These are phyloP conservation scores for Euwallacea similis DNA, from an alignment of 1,140 invertebrate species.

Conservation along the genomic window DNA sequence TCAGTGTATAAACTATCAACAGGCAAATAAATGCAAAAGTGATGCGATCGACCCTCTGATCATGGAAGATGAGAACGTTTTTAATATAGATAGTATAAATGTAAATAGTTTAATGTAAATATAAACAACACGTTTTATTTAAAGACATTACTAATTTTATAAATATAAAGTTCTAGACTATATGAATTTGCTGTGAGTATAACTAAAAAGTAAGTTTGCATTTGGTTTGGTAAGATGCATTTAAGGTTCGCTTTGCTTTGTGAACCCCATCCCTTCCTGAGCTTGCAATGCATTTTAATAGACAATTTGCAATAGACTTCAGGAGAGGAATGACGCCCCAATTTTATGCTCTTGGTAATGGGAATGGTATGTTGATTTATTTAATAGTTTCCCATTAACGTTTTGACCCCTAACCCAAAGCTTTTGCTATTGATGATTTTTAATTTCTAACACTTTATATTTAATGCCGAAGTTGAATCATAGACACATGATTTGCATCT, in stretches of 20 bases:
- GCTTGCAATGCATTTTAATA: neutral
- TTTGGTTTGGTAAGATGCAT: too few species aligned
- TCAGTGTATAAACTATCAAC: too few species aligned
- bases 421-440: constrained; percentile 3
- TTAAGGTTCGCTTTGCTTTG: neutral
- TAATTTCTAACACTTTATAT: neutral
- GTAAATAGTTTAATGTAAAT: constrained; percentile 29
- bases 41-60: too few species aligned
- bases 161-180: neutral
- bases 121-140: neutral
- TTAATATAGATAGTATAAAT: constrained; percentile 27
- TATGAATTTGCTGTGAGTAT: too few species aligned
- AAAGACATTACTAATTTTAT: neutral
- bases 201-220: constrained; percentile 1
- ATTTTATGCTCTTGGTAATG: neutral
- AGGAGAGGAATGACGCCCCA: neutral
- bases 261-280: neutral
- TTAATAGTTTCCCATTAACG: constrained; percentile 3
- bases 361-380: neutral
- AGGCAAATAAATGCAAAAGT: too few species aligned
- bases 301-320: neutral
- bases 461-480: neutral
- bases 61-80: constrained; percentile 14
- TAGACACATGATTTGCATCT: constrained; percentile 10
- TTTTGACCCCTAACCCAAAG: neutral